Percentiles rank a stretch among this genome's conserved stretches.
Conservation (phyloP, 2,888 invertebrate genomes). For the Heliconius aoede region DNA sequence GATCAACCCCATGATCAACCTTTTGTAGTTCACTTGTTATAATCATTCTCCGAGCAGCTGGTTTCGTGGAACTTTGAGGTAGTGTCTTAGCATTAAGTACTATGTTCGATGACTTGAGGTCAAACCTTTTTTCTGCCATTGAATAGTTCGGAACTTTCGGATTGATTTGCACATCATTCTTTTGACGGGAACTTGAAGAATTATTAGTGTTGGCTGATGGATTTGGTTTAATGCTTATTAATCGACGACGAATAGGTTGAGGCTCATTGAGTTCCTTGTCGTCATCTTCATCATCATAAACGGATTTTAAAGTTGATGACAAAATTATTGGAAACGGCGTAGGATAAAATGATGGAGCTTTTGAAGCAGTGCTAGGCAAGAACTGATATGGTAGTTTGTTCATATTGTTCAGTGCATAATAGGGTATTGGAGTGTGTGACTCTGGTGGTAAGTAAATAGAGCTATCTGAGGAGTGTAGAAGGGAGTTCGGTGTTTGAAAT, state of each 20-base stretch:
- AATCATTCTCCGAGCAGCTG: constrained; percentile 65
- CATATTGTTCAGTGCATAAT: constrained; percentile 66
- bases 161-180: constrained; percentile 59
- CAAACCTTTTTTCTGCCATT: constrained; percentile 60
- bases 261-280: constrained; percentile 46
- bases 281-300: constrained; percentile 54
- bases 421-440: constrained; percentile 70
- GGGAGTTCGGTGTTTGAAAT: constrained; percentile 62
- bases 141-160: constrained; percentile 58
- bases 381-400: constrained; percentile 69
- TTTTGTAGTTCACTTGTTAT: constrained; percentile 66
- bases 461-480: constrained; percentile 65
- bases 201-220: constrained; percentile 22
- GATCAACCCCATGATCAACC: constrained; percentile 62
- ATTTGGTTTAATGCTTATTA: constrained; percentile 24
- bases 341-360: constrained; percentile 66
- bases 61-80: constrained; percentile 44
- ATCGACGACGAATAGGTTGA: constrained; percentile 16
- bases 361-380: constrained; percentile 69
- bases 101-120: constrained; percentile 32
- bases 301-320: constrained; percentile 56
- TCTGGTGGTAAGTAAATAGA: constrained; percentile 73
- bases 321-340: constrained; percentile 64
- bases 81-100: constrained; percentile 50
- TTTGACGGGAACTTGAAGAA: constrained; percentile 42